Percentiles rank a stretch among this genome's conserved stretches.
phyloP scores from a whole-genome alignment of 2,113 vertebrate species.

The Raja brachyura region DNA sequence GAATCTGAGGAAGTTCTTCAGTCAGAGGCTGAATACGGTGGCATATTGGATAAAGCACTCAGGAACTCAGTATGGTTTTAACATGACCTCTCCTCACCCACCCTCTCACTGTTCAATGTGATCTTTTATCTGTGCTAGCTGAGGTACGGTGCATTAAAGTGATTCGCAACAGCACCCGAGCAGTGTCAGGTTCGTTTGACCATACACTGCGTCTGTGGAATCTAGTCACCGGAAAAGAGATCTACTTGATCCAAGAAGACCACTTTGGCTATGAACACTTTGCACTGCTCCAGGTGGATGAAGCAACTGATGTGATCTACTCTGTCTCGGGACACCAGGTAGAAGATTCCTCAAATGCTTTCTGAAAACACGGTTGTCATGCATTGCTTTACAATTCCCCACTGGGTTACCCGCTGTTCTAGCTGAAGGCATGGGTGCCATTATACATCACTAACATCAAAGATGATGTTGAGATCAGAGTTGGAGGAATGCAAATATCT shows the following conservation, averaged over 20 bases:
- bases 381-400: neutral
- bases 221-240: slow-evolving; percentile 54
- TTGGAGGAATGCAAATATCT: too few species aligned
- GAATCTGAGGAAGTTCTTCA: too few species aligned
- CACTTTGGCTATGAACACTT: slow-evolving; percentile 43
- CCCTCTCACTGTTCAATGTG: neutral
- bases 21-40: too few species aligned
- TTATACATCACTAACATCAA: too few species aligned
- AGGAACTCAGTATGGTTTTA: neutral
- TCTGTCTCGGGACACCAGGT: slow-evolving; percentile 58
- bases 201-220: slow-evolving; percentile 60
- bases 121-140: slow-evolving; percentile 46
- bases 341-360: neutral
- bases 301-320: slow-evolving; percentile 49
- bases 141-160: slow-evolving; percentile 55
- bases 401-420: neutral
- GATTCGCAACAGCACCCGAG: slow-evolving; percentile 48
- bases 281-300: slow-evolving; percentile 52
- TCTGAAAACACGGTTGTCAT: neutral
- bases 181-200: slow-evolving; percentile 62
- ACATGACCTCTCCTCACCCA: neutral
- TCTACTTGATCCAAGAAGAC: slow-evolving; percentile 50
- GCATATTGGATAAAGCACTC: neutral
- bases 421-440: too few species aligned
- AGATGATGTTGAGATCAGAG: too few species aligned